phyloP scores from a whole-genome alignment of 2,888 invertebrate species.

The Drosophila borborema region DNA sequence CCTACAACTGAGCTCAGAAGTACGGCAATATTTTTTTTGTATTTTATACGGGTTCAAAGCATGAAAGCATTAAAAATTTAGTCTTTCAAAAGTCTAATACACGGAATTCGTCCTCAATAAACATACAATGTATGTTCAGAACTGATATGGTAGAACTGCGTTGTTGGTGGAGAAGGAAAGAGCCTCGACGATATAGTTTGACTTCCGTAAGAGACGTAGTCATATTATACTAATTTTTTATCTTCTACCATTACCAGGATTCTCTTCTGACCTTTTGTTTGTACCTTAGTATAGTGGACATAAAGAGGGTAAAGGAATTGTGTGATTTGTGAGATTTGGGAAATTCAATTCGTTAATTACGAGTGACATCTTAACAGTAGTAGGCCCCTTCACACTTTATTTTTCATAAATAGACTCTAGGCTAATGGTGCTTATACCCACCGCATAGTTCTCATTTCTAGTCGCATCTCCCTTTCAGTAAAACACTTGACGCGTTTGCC shows the following conservation, averaged over 20 bases:
- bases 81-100: slow-evolving; percentile 23
- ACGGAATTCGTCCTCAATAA: slow-evolving; percentile 26
- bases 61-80: slow-evolving; percentile 62
- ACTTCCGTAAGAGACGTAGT: slow-evolving; percentile 58
- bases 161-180: slow-evolving; percentile 7
- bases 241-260: slow-evolving; percentile 16
- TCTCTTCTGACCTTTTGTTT: slow-evolving; percentile 17
- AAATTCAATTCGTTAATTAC: not conserved
- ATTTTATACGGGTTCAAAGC: slow-evolving; percentile 23
- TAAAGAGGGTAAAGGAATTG: too few species aligned
- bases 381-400: not conserved
- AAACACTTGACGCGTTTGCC: slow-evolving; percentile 59
- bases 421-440: slow-evolving; percentile 35
- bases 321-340: not conserved
- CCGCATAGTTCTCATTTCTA: slow-evolving; percentile 37
- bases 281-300: not conserved
- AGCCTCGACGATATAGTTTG: slow-evolving; percentile 50
- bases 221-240: slow-evolving; percentile 69
- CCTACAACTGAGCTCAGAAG: not conserved
- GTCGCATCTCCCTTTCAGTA: slow-evolving; percentile 5
- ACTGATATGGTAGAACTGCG: not conserved
- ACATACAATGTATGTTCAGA: slow-evolving; percentile 55
- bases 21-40: too few species aligned
- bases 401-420: not conserved
- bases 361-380: not conserved